Base-by-base conservation (phyloP, 2,797 vertebrate species). In the Dallia pectoralis region DNA sequence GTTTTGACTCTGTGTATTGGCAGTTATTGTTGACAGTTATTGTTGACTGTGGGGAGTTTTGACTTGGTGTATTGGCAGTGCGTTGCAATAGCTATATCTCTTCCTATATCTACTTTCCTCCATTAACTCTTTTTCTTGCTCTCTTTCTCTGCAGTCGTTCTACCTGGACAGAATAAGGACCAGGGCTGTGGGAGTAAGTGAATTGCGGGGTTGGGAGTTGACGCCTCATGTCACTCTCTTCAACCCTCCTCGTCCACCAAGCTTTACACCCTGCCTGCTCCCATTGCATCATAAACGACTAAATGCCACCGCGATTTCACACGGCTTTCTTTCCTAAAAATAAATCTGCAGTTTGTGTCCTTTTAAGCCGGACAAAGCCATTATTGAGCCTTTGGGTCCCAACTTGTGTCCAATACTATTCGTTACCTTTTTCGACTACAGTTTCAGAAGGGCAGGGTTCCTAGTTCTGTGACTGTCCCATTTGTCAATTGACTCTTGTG, bases 171-270 rank as follows among this genome's bases (percentile, higher is more conserved):
- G 74, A 96, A 96, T 22, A 95, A 94, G 75, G 89, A 82, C 67
- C 83, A 91, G 0, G 89, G 88, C 86, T 98, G 97, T 84, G 95
- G 91, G 94, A 94, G 97, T 98, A 92, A 92, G 91, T 85, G 32
- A 44, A 27, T 32, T 14, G 22, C 2, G 25, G 48, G 11, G 30
- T 36, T 36, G 19, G 14, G 14, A 1, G 40, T 14, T 44, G 36
- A 70, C 51, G 5, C 69, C 29, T 44, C 8, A n/a, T n/a, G 15
- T n/a, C 18, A 32, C 62, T 36, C 62, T 56, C 40, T 53, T 47
- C 70, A 36, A 40, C 63, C 1, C 64, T 2, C n/a, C n/a, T 1
- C 61, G 16, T 22, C 63, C 47, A 11, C n/a, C 0, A 1, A 6
- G 25, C 69, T 75, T 72, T 22, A 76, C 77, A 2, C 66, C 66